A percentile compares a stretch with the other conserved stretches of the same genome.
phyloP scores from a whole-genome alignment of 1,140 invertebrate species.

The Drosophila bipectinata region DNA sequence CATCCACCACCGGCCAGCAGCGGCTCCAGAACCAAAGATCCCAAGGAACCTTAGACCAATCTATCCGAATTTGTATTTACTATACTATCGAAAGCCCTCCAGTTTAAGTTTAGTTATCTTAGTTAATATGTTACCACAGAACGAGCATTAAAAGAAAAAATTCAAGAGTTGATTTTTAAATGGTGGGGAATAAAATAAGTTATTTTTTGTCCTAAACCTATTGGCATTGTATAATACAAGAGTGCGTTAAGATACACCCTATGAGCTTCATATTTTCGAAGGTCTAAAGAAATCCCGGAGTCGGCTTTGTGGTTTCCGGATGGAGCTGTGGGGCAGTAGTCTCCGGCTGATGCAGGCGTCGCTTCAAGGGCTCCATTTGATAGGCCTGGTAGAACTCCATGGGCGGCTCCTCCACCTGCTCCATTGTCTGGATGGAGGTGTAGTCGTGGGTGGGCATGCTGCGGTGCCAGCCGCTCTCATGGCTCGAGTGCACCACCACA shows the following conservation, averaged over 20 bases:
- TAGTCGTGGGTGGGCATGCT: constrained; percentile 72
- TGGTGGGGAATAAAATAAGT: background rate
- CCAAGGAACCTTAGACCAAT: constrained; percentile 49
- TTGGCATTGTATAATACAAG: background rate
- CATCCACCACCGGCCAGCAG: background rate
- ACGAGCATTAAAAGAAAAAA: constrained; percentile 41
- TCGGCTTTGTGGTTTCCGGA: constrained; percentile 13
- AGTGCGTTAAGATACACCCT: constrained; percentile 2
- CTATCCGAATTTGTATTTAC: constrained; percentile 69
- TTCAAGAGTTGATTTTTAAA: background rate
- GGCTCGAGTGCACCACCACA: constrained; percentile 85
- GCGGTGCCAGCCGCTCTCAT: constrained; percentile 76
- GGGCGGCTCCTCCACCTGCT: constrained; percentile 26
- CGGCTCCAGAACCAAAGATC: constrained; percentile 67
- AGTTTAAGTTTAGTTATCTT: constrained; percentile 61
- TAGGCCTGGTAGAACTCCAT: constrained; percentile 57
- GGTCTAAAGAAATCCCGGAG: constrained; percentile 59
- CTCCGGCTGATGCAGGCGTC: constrained; percentile 39
- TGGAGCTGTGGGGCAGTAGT: background rate
- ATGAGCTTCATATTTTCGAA: background rate
- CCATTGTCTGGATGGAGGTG: constrained; percentile 32
- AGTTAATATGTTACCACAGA: constrained; percentile 65
- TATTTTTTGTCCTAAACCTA: background rate
- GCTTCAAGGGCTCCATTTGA: constrained; percentile 40
- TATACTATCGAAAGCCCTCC: constrained; percentile 67